phyloP scores from a whole-genome alignment of 2,888 invertebrate genomes.

The Eueremaeus valkanovi region DNA sequence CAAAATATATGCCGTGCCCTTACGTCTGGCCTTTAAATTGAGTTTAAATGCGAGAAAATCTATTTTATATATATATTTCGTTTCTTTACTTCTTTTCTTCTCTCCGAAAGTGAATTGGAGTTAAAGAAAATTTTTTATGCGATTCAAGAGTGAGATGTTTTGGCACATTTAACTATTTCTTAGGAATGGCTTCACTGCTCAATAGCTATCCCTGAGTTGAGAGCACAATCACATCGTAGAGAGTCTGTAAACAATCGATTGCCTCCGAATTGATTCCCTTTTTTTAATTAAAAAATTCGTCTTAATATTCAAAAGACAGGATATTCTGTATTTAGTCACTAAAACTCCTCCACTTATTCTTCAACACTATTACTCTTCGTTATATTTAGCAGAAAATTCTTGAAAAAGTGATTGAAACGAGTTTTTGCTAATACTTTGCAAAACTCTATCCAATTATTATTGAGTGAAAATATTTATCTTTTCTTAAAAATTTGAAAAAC shows the following conservation, averaged over 20 bases:
- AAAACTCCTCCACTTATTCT: no score
- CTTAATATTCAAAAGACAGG: no score
- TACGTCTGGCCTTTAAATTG: background rate
- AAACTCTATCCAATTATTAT: no score
- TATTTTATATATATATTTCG: background rate
- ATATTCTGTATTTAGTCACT: no score
- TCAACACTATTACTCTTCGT: no score
- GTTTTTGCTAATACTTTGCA: no score
- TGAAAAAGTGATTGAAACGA: no score
- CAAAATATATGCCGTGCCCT: background rate
- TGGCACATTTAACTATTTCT: background rate
- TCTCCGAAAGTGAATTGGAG: background rate
- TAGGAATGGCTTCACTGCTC: background rate
- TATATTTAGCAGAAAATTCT: no score
- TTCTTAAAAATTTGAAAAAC: no score
- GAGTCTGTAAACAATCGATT: background rate
- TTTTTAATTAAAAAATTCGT: no score
- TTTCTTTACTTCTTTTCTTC: background rate
- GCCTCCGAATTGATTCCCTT: background rate
- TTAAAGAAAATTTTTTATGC: background rate
- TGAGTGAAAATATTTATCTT: no score
- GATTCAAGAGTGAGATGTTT: background rate
- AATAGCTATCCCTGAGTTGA: background rate
- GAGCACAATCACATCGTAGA: background rate
- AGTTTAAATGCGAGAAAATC: background rate